phyloP scores from a whole-genome alignment of 2,888 invertebrate species.

The Cheilosia grossa region DNA sequence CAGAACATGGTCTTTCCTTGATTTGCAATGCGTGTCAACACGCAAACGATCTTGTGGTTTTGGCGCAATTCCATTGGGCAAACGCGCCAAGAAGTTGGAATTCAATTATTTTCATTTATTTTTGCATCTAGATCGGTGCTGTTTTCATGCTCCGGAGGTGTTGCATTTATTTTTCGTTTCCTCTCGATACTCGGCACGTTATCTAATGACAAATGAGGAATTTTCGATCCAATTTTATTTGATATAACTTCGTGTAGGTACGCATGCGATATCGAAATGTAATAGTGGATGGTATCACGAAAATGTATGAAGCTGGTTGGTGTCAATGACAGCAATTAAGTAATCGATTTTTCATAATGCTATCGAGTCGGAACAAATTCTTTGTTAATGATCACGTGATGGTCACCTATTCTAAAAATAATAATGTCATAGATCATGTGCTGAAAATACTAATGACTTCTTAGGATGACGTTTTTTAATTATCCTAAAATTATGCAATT shows the following conservation, averaged over 20 bases:
- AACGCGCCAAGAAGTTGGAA: neutral
- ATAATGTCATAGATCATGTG: neutral
- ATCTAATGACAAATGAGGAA: neutral
- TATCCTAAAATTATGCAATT: conserved; percentile 53
- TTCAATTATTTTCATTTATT: conserved; percentile 13
- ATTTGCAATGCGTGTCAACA: conserved; percentile 55
- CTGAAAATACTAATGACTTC: neutral
- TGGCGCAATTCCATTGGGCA: neutral
- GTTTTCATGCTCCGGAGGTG: conserved; percentile 2
- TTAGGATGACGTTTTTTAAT: conserved; percentile 8
- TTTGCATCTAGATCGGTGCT: neutral
- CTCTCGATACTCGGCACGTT: neutral
- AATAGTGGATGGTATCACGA: neutral
- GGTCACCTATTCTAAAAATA: neutral
- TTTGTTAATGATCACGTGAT: neutral
- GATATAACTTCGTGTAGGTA: conserved; percentile 9
- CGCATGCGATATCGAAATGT: neutral
- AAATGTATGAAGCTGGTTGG: neutral
- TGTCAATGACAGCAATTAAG: neutral
- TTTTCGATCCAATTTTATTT: neutral
- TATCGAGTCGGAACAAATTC: neutral
- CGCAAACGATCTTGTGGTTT: conserved; percentile 22
- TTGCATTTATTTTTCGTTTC: neutral
- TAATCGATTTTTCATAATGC: neutral
- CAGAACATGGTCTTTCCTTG: conserved; percentile 12